Conservation (phyloP, 2,113 vertebrate species). For the Dissostichus mawsoni region DNA sequence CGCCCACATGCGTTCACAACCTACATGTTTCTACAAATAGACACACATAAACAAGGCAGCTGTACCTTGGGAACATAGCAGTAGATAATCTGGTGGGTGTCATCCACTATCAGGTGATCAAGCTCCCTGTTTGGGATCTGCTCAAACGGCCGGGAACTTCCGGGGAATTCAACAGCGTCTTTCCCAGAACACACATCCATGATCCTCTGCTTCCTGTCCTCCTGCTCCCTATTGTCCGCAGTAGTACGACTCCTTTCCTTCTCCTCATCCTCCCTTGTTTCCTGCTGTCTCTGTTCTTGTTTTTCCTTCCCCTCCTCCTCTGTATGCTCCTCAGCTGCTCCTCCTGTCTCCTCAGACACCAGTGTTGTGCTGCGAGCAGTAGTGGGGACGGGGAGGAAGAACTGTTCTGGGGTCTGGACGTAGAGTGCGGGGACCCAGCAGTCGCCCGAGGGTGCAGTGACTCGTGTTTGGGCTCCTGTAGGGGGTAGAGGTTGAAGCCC, state of each 20-base stretch:
- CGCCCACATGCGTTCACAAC: background rate
- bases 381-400: background rate
- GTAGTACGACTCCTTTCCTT: background rate
- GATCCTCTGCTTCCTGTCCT: conserved; percentile 85
- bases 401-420: background rate
- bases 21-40: background rate
- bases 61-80: conserved; percentile 95
- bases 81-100: conserved; percentile 92
- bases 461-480: conserved; percentile 53
- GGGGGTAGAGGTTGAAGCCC: conserved; percentile 63
- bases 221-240: conserved; percentile 75
- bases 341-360: background rate
- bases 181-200: conserved; percentile 86
- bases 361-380: background rate
- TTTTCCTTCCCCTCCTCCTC: conserved; percentile 15
- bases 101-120: conserved; percentile 91
- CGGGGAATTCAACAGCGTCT: conserved; percentile 79
- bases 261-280: conserved; percentile 25
- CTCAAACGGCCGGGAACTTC: conserved; percentile 86
- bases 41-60: conserved; percentile 1
- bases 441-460: background rate
- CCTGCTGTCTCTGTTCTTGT: conserved; percentile 6
- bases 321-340: background rate
- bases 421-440: background rate
- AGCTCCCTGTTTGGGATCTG: conserved; percentile 87